Evolutionary conservation across 35 echinoderm and acorn worm genomes (phyloP), one percentile per base, ranked within the genome.

Genomic region (Chiridota heheva): DNA sequence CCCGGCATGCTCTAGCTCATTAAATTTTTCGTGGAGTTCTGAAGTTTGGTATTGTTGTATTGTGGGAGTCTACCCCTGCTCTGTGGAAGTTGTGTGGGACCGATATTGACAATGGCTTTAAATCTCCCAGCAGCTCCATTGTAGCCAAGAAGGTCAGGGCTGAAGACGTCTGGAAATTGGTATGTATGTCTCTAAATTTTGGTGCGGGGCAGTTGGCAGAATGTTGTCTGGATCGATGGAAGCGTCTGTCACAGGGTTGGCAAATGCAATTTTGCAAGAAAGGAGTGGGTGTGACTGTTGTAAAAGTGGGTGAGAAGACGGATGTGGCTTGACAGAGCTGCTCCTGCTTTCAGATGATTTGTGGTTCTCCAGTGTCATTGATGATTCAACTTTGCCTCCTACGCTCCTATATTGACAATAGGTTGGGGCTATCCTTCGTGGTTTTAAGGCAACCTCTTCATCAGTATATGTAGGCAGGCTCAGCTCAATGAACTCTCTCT

Each of bases 61-160:
- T 78, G 70, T 31, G 80, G 72, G 0, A 86, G 59, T 0, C 72
- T 27, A 22, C 84, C 84, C 35, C 78, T 86, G 24, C 72, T 42
- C 34, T 78, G 85, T 1, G 74, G 84, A 25, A 75, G 84, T 40
- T 77, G 58, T 16, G 60, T 55, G 15, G 87, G 87, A 17, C 87
- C 87, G 68, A 83, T 90, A 39, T 90, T 83, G 69, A 88, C 64
- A 29, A 81, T 55, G 5, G 84, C 84, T 40, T 87, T 20, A 17
- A 87, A 55, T 8, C 33, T 74, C 10, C 84, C 84, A 49, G 41
- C 40, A 4, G 20, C 0, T 20, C 84, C 59, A 76, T 87, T 87
- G 33, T 87, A 87, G 8, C 71, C 58, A 16, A 44, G 28, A 5
- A 56, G 6, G 2, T 5, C 2, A 2, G 74, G 56, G 15, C 32